These are phyloP conservation scores for Meghimatium bilineatum DNA, from an alignment of 2,888 invertebrate species.

Conservation along the genomic window DNA sequence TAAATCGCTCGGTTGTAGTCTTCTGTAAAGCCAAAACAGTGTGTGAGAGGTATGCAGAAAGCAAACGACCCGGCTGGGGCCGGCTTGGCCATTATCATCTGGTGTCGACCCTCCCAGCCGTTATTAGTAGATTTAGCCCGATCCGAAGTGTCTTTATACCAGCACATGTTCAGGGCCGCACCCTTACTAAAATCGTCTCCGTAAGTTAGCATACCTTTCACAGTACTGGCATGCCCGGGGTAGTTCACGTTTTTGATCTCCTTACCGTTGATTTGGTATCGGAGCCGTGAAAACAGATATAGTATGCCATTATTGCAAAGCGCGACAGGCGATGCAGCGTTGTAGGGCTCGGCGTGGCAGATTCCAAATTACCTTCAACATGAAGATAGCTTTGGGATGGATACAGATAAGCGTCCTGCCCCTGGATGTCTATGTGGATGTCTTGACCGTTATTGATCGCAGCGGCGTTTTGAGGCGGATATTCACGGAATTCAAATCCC, in stretches of 20 bases:
- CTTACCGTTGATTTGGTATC: no score
- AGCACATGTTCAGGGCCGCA: no score
- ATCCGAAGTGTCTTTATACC: not conserved
- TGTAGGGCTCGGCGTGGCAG: no score
- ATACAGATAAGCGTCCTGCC: not conserved
- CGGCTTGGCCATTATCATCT: not conserved
- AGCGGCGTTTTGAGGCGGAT: no score
- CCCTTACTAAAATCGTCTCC: not conserved
- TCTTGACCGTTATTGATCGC: not conserved
- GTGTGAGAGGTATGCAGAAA: not conserved
- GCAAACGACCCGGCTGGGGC: not conserved
- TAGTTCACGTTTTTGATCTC: not conserved
- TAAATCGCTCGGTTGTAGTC: no score
- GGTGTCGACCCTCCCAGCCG: not conserved
- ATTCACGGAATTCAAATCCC: no score
- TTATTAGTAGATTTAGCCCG: not conserved
- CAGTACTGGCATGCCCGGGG: not conserved
- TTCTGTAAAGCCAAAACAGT: not conserved
- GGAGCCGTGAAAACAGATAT: no score
- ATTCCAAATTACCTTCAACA: no score
- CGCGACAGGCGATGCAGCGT: no score
- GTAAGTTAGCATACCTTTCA: not conserved
- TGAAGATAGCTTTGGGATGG: no score
- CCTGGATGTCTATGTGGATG: not conserved
- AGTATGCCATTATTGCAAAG: no score